phyloP scores from a whole-genome alignment of 2,113 vertebrate species.

The Copsychus sechellarum region DNA sequence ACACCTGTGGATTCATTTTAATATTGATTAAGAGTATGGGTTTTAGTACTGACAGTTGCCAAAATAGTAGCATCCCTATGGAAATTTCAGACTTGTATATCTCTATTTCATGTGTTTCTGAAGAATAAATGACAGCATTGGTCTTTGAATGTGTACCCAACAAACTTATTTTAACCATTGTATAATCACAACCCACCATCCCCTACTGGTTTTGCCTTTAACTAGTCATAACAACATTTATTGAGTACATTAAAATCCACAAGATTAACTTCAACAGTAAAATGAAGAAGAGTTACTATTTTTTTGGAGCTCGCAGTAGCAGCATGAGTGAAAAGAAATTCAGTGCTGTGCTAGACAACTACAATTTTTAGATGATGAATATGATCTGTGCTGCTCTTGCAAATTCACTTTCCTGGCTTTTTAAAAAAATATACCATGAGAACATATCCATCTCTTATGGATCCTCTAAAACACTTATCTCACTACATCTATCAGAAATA shows the following conservation, averaged over 20 bases:
- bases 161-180: not conserved
- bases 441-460: not conserved
- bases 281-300: not conserved
- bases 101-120: not conserved
- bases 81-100: constrained; percentile 10
- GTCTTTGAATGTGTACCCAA: not conserved
- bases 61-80: constrained; percentile 1
- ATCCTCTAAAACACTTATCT: not conserved
- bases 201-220: not conserved
- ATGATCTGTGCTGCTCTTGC: not conserved
- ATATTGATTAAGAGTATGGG: not conserved
- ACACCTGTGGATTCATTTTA: not conserved
- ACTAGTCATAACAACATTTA: not conserved
- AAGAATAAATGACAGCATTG: not conserved
- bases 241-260: not conserved
- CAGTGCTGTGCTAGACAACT: not conserved
- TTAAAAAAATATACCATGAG: not conserved
- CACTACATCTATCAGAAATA: not conserved
- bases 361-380: not conserved
- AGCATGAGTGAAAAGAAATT: not conserved
- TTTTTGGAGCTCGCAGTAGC: not conserved
- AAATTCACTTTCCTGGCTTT: not conserved
- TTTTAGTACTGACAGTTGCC: constrained; percentile 1
- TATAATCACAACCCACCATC: not conserved
- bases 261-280: not conserved